phyloP scores from a whole-genome alignment of 2,113 vertebrate species.

The Sigmodon hispidus region DNA sequence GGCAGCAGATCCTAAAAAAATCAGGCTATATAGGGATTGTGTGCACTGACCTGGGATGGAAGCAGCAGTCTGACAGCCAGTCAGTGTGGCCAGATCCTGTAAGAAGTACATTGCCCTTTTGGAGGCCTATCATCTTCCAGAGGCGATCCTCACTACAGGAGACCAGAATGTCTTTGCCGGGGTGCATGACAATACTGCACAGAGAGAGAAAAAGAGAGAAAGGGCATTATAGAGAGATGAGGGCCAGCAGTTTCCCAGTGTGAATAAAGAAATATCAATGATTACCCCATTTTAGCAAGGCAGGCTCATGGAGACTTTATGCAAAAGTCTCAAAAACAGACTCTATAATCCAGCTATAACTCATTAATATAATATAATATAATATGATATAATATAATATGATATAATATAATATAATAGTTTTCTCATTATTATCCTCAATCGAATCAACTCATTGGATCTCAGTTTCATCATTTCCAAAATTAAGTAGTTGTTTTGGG shows the following conservation, averaged over 20 bases:
- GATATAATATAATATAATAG: too few relatives aligned
- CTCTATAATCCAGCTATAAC: neutral
- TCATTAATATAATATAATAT: too few relatives aligned
- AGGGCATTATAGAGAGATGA: neutral
- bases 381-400: too few relatives aligned
- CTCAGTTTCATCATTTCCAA: neutral
- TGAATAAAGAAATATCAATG: neutral
- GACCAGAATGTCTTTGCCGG: conserved; percentile 82
- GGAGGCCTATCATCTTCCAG: conserved; percentile 88
- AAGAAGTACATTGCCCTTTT: conserved; percentile 84
- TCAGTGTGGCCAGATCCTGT: conserved; percentile 88
- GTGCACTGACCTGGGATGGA: conserved; percentile 88
- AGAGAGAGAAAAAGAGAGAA: conserved; percentile 38
- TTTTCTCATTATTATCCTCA: neutral
- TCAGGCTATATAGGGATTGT: neutral
- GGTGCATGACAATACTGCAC: conserved; percentile 84
- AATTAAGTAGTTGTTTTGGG: neutral
- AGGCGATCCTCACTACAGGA: conserved; percentile 86
- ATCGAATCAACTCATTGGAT: neutral
- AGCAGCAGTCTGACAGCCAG: conserved; percentile 89
- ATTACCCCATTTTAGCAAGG: neutral
- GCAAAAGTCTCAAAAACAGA: neutral
- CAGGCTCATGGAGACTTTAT: neutral
- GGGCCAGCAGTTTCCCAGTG: neutral
- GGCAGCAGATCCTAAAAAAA: conserved; percentile 35